A percentile compares a stretch with the other conserved stretches of the same genome.
phyloP scores from a whole-genome alignment of 2,888 invertebrate genomes.

The Platynereis dumerilii region DNA sequence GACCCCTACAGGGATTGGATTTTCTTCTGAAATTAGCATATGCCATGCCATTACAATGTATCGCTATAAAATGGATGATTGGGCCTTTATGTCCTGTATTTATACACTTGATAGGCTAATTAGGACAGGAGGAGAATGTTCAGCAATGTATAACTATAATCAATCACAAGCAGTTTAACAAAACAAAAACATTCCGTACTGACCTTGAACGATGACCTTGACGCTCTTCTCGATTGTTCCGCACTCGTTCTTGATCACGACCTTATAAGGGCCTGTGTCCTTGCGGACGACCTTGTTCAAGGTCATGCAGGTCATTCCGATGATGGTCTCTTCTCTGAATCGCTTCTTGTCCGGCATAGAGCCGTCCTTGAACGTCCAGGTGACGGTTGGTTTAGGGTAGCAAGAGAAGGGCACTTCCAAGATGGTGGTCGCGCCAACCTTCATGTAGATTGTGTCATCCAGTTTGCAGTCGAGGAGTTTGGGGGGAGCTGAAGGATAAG shows the following conservation, averaged over 20 bases:
- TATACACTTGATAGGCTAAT: too few species aligned
- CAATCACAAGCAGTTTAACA: too few species aligned
- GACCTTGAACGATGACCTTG: conserved; percentile 67
- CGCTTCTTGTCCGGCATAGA: conserved; percentile 27
- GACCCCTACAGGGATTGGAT: too few species aligned
- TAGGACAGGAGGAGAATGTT: too few species aligned
- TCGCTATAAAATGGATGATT: too few species aligned
- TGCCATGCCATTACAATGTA: too few species aligned
- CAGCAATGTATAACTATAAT: too few species aligned
- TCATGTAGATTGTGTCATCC: conserved; percentile 31
- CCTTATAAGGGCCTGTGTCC: conserved; percentile 37
- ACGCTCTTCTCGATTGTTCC: conserved; percentile 68
- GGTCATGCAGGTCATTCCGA: conserved; percentile 27
- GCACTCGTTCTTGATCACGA: conserved; percentile 81
- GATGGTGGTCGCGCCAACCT: conserved; percentile 34
- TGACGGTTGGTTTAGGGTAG: conserved; percentile 36
- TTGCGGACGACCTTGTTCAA: conserved; percentile 44
- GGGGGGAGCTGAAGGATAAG: conserved; percentile 21
- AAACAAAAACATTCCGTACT: too few species aligned
- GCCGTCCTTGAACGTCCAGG: conserved; percentile 37
- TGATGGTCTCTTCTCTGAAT: conserved; percentile 27
- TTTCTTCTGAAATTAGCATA: too few species aligned
- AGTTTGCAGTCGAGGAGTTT: conserved; percentile 19
- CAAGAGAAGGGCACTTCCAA: conserved; percentile 40
- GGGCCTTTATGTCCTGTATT: too few species aligned